Conservation (phyloP, 2,888 invertebrate genomes). For the Yponomeuta plumbellus region DNA sequence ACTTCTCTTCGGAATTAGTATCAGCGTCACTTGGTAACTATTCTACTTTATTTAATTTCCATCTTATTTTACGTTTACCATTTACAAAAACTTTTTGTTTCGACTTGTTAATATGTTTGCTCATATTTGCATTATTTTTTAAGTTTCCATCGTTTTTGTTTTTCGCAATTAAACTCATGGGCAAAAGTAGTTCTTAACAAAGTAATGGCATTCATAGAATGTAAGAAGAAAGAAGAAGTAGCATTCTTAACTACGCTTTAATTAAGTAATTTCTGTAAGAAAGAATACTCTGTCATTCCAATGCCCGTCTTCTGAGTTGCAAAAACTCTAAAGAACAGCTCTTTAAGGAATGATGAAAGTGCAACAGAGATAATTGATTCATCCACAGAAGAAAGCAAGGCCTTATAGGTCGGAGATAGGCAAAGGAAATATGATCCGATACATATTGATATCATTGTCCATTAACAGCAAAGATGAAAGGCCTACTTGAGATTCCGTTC, state of each 20-base stretch:
- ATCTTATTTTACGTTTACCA: too few species aligned
- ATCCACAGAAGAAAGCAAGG: not conserved
- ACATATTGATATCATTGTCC: constrained; percentile 6
- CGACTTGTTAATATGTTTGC: too few species aligned
- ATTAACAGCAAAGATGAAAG: not conserved
- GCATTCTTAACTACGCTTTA: not conserved
- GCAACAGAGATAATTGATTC: not conserved
- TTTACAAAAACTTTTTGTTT: too few species aligned
- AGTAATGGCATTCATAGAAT: too few species aligned
- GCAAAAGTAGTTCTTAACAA: too few species aligned
- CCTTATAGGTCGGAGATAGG: constrained; percentile 1
- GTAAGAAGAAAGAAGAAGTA: too few species aligned
- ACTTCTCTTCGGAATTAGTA: too few species aligned
- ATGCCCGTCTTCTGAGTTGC: not conserved
- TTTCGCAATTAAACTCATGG: too few species aligned
- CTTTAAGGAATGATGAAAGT: not conserved
- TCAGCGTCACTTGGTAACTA: too few species aligned
- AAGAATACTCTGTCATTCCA: not conserved
- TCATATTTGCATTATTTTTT: too few species aligned
- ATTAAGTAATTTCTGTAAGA: not conserved
- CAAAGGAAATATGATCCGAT: constrained; percentile 1
- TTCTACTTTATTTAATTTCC: too few species aligned
- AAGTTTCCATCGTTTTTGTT: too few species aligned
- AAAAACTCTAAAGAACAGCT: not conserved
- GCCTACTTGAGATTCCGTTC: not conserved